Evolutionary conservation across 2,888 invertebrate species (phyloP).

Genomic region (Pomacea canaliculata): DNA sequence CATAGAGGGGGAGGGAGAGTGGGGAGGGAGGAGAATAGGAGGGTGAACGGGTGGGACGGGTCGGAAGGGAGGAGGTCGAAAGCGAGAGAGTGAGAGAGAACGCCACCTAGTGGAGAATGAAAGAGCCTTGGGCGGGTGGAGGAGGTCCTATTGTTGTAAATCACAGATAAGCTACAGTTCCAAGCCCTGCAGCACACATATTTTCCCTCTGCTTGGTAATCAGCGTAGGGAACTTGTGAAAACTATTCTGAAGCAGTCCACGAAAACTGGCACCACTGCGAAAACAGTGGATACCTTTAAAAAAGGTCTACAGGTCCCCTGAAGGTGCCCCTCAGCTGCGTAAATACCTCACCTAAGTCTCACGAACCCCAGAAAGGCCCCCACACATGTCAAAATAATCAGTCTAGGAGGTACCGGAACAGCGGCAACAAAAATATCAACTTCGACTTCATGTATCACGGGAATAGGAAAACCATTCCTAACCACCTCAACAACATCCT

Average conservation of each 20-base stretch:
- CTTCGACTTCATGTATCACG: neutral
- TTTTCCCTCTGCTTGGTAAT: neutral
- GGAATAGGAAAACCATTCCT: too few species aligned
- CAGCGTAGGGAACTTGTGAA: neutral
- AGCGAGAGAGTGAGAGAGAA: too few species aligned
- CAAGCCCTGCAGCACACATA: neutral
- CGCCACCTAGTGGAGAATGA: too few species aligned
- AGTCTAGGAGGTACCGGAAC: neutral
- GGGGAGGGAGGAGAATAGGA: too few species aligned
- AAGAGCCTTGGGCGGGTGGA: too few species aligned
- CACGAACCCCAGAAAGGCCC: neutral
- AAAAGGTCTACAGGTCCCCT: too few species aligned
- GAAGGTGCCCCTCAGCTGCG: neutral
- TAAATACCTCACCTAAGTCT: neutral
- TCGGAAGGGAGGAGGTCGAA: too few species aligned
- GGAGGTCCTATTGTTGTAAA: neutral
- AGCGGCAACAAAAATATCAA: conserved; percentile 1
- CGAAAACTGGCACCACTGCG: too few species aligned
- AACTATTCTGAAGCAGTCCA: too few species aligned
- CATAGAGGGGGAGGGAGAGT: too few species aligned
- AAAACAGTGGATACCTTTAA: too few species aligned
- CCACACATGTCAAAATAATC: conserved; percentile 14
- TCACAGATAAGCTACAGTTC: neutral
- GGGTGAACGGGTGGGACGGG: too few species aligned
- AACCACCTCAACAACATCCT: neutral